Percentiles rank a stretch among this genome's conserved stretches.
Conservation (phyloP, 2,888 invertebrate species). For the Muschampia staudingeri region DNA sequence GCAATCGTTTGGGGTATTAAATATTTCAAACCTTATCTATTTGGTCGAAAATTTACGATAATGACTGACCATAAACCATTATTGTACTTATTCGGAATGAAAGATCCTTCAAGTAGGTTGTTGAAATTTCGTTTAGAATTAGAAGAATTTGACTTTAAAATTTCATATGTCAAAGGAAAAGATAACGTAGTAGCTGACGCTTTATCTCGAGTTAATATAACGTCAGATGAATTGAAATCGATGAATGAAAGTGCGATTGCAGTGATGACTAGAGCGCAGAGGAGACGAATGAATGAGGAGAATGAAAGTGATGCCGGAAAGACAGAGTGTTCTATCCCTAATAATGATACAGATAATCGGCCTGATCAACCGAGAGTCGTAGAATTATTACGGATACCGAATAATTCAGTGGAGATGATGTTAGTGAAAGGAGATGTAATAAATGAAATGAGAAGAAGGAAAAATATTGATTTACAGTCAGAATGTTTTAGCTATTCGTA, state of each 20-base stretch:
- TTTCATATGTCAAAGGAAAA: constrained; percentile 50
- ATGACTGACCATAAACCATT: constrained; percentile 54
- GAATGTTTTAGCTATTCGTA: neutral
- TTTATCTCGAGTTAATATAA: constrained; percentile 48
- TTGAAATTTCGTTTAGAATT: constrained; percentile 45
- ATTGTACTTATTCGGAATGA: constrained; percentile 48
- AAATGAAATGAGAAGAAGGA: constrained; percentile 22
- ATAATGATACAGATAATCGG: neutral
- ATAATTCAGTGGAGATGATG: constrained; percentile 52
- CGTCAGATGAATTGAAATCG: constrained; percentile 47
- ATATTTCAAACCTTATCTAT: constrained; percentile 7
- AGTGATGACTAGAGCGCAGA: constrained; percentile 50
- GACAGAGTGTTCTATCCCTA: too few species aligned
- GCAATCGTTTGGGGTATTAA: constrained; percentile 40
- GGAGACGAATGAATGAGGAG: neutral
- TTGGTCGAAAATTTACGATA: constrained; percentile 44
- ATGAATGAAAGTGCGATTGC: constrained; percentile 37
- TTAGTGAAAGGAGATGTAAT: constrained; percentile 44
- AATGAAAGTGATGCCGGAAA: too few species aligned
- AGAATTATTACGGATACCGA: constrained; percentile 59
- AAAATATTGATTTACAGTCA: neutral
- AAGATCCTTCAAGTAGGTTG: constrained; percentile 43
- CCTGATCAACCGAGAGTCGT: constrained; percentile 58
- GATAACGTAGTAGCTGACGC: constrained; percentile 55
- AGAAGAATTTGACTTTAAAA: constrained; percentile 49